Conservation (phyloP, 2,888 invertebrate genomes). For the Cheilosia urbana region DNA sequence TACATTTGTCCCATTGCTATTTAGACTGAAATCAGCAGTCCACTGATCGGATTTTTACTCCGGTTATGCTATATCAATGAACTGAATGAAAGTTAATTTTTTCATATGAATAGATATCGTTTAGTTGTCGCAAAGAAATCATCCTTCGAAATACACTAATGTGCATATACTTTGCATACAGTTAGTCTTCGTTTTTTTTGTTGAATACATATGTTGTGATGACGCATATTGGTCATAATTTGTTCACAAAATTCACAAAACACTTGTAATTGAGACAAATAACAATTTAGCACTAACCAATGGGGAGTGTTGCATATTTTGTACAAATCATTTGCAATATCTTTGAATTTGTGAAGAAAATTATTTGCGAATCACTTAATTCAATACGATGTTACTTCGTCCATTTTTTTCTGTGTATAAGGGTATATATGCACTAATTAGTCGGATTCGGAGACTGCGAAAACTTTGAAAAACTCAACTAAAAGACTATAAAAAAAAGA, state of each 20-base stretch:
- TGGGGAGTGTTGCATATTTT: neutral
- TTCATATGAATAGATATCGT: neutral
- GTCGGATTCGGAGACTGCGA: neutral
- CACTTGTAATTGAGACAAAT: slow-evolving; percentile 3
- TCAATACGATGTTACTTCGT: slow-evolving; percentile 16
- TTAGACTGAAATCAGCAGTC: too few species aligned
- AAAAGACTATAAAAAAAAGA: too few species aligned
- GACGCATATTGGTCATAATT: slow-evolving; percentile 6
- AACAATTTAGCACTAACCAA: neutral
- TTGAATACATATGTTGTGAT: slow-evolving; percentile 24
- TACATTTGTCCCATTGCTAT: too few species aligned
- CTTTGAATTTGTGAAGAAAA: neutral
- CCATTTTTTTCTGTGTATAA: slow-evolving; percentile 19
- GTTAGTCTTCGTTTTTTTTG: neutral
- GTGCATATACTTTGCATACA: neutral
- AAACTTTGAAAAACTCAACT: neutral
- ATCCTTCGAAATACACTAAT: neutral
- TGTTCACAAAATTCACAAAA: neutral
- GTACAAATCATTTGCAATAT: neutral
- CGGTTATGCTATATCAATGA: neutral
- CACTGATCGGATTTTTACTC: too few species aligned
- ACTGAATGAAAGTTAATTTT: neutral
- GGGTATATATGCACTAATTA: slow-evolving; percentile 15
- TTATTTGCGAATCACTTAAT: slow-evolving; percentile 2
- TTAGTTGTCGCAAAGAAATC: neutral